Base-by-base conservation (phyloP, 2,797 vertebrate genomes). In the Mastacembelus armatus region DNA sequence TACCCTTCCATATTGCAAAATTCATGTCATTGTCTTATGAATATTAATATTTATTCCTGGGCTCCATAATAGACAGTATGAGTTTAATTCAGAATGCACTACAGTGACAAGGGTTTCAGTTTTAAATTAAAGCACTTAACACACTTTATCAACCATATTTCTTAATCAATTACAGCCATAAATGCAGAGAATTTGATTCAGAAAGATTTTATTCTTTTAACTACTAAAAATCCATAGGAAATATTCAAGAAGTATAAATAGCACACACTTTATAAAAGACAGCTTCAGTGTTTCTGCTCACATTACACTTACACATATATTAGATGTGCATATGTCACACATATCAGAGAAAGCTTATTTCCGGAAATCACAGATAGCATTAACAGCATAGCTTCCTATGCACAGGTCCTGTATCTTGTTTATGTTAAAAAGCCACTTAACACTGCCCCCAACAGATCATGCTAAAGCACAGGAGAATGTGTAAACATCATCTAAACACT, bases 401-500 rank as follows among this genome's bases (percentile, higher is more conserved):
- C 72, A 72, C 61, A 80, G 65, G 60, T 85, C 80, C 60, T 65
- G 64, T 45, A 72, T 72, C 40, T 67, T 72, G 18, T 71, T 66
- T 47, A 76, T 64, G 55, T 47, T 18, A 18, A 11, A 74, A 78
- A 68, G 65, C 65, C 75, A 86, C 75, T 35, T 64, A 87, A 86
- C 82, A 80, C 71, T 82, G 68, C 62, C 70, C 66, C 70, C 29
- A 36, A 80, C 56, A 67, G 65, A 70, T 60, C 51, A 75, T 62
- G 67, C 55, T 51, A 79, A 85, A 87, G 72, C 79, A 84, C 57
- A 76, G 39, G 71, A 62, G 40, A 29, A 68, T 74, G 14, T 80
- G 52, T 79, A 66, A 73, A 85, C 74, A 36, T 81, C 21, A 79
- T 78, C 80, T 85, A 87, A 88, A 89, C 88, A 91, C 85, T 86